These are phyloP conservation scores for Maniola hyperantus DNA, from an alignment of 2,888 invertebrate genomes.

Conservation along the genomic window DNA sequence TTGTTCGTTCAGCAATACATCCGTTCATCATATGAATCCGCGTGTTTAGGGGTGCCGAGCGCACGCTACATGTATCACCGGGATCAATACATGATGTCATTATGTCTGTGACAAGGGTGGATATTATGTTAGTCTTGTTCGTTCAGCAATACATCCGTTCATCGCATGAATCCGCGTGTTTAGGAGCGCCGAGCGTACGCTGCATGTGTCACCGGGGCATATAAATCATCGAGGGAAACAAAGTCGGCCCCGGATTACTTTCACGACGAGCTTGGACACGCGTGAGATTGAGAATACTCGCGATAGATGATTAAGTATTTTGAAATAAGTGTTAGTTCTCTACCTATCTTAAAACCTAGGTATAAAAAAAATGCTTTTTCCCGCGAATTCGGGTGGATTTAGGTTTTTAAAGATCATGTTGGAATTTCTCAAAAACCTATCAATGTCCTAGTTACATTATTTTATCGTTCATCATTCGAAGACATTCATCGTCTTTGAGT, in stretches of 20 bases:
- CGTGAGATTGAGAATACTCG: slow-evolving; percentile 45
- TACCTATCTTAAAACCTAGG: neutral
- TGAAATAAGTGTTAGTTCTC: neutral
- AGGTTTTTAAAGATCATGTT: too few relatives aligned
- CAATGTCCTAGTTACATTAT: too few relatives aligned
- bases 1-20: slow-evolving; percentile 16
- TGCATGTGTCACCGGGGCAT: slow-evolving; percentile 77
- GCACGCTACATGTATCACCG: slow-evolving; percentile 80
- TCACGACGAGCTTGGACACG: slow-evolving; percentile 57
- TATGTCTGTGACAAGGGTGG: too few relatives aligned
- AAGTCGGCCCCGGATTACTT: slow-evolving; percentile 71
- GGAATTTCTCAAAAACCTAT: too few relatives aligned
- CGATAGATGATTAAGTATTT: slow-evolving; percentile 30
- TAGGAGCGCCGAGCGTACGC: slow-evolving; percentile 70
- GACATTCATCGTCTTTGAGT: too few relatives aligned
- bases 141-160: slow-evolving; percentile 51
- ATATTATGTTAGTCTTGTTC: neutral
- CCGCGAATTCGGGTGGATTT: too few relatives aligned
- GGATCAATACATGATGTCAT: slow-evolving; percentile 71
- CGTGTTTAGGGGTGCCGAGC: slow-evolving; percentile 68
- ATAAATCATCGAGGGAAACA: slow-evolving; percentile 73
- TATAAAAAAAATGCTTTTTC: too few relatives aligned
- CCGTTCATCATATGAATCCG: slow-evolving; percentile 50
- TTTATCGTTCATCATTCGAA: too few relatives aligned
- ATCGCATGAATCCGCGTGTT: slow-evolving; percentile 65